Evolutionary conservation across 2,113 vertebrate species (phyloP), one percentile per base, ranked within the genome.

Genomic region (Talpa occidentalis): DNA sequence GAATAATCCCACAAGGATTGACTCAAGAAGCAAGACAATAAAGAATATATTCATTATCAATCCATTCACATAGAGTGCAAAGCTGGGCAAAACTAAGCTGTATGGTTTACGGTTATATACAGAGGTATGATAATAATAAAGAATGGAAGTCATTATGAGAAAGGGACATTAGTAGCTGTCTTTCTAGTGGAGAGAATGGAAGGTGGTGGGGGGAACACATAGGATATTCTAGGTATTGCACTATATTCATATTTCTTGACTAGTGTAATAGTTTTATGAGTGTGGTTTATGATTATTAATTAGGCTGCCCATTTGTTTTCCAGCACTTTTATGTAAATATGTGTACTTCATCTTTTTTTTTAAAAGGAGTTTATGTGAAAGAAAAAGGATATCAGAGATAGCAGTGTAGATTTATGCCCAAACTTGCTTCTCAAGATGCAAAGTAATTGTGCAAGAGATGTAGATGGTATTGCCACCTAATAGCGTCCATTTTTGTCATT

Each of bases 401-500:
- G 49, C 19, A 21, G 1, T n/a, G 59, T 28, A 79, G 78, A 56
- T 59, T 74, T 83, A 47, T 70, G 28, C 19, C 28, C 62, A 89
- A 24, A 8, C 15, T 30, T 37, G 6, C 22, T 44, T 92, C 40
- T 92, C 66, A 81, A 79, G 11, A 42, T 77, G 2, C 3, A 60
- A 88, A 12, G 17, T 30, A 69, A 0, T 59, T 72, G 7, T 21
- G n/a, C 24, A 40, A 54, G 74, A 95, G 70, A 14, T 35, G 0
- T 26, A 67, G 59, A 76, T 30, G 78, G 15, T 22, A 64, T 96
- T 66, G 10, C 56, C 26, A 21, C 6, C 11, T 60, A 60, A 11
- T 32, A 40, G n/a, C 5, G 11, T 70, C 26, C 62, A 30, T 94
- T 95, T 73, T 96, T 74, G 21, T 91, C 60, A 40, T 32, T 67